Percentiles rank a stretch among this genome's conserved stretches.
Conservation (phyloP, 2,888 invertebrate species). For the Axea sp. region DNA sequence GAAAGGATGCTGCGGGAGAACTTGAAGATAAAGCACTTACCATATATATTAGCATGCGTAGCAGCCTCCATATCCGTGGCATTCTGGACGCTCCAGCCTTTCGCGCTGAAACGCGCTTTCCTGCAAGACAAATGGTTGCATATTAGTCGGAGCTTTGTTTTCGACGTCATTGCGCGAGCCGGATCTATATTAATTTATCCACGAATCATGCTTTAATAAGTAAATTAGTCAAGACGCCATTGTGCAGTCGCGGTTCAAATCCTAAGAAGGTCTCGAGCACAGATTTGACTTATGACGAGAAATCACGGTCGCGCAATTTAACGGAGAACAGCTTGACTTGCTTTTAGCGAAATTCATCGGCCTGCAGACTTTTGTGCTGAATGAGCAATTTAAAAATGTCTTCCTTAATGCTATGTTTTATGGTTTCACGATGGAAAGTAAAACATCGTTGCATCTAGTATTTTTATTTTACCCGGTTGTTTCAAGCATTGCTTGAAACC, state of each 20-base stretch:
- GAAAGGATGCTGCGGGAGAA: conserved; percentile 29
- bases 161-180: conserved; percentile 59
- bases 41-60: conserved; percentile 78
- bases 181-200: conserved; percentile 72
- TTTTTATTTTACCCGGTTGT: not conserved
- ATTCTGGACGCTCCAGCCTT: conserved; percentile 78
- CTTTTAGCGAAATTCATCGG: conserved; percentile 28
- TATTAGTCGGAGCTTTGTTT: conserved; percentile 52
- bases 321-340: conserved; percentile 44
- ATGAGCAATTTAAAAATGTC: conserved; percentile 12
- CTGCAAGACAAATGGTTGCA: conserved; percentile 64
- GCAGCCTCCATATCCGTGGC: conserved; percentile 78
- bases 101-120: conserved; percentile 76
- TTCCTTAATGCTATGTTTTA: conserved; percentile 26
- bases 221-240: conserved; percentile 75
- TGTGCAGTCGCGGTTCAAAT: conserved; percentile 74
- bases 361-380: conserved; percentile 26
- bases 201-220: conserved; percentile 72
- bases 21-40: conserved; percentile 68
- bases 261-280: conserved; percentile 74
- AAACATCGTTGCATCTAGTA: conserved; percentile 19
- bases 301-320: conserved; percentile 61
- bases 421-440: conserved; percentile 21
- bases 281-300: conserved; percentile 61
- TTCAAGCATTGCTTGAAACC: not conserved